Conservation (phyloP, 2,113 vertebrate genomes). For the Plotosus lineatus region DNA sequence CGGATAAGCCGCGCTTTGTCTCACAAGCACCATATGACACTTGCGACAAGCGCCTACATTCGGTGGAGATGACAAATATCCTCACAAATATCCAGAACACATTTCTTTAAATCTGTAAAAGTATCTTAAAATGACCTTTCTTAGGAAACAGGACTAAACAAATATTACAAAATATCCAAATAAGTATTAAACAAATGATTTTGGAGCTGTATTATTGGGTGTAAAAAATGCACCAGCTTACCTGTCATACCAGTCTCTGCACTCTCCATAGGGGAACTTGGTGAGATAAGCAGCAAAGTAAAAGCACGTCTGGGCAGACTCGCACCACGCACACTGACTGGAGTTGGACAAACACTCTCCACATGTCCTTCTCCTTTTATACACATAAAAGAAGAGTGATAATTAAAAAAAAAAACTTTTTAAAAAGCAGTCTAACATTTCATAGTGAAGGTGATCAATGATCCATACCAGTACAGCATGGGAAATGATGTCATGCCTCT, state of each 20-base stretch:
- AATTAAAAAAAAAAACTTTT: background rate
- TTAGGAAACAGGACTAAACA: background rate
- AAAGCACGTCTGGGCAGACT: conserved; percentile 88
- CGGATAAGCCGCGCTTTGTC: no score
- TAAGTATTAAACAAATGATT: background rate
- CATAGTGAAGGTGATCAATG: background rate
- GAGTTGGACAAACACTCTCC: conserved; percentile 87
- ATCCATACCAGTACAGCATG: background rate
- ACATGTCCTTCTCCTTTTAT: conserved; percentile 79
- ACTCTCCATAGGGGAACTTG: conserved; percentile 88
- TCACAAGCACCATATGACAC: no score
- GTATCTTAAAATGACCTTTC: background rate
- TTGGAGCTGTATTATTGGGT: background rate
- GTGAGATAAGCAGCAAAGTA: conserved; percentile 90
- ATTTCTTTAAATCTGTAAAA: background rate
- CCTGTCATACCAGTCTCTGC: conserved; percentile 94
- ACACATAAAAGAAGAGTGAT: background rate
- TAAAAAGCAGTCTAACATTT: no score
- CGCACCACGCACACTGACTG: conserved; percentile 93
- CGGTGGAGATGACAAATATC: no score
- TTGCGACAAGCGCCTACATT: no score
- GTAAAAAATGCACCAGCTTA: conserved; percentile 54
- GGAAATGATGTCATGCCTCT: background rate
- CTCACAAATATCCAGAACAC: background rate
- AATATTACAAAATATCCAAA: background rate